phyloP scores from a whole-genome alignment of 1,140 invertebrate genomes.

The Hetaerina americana region DNA sequence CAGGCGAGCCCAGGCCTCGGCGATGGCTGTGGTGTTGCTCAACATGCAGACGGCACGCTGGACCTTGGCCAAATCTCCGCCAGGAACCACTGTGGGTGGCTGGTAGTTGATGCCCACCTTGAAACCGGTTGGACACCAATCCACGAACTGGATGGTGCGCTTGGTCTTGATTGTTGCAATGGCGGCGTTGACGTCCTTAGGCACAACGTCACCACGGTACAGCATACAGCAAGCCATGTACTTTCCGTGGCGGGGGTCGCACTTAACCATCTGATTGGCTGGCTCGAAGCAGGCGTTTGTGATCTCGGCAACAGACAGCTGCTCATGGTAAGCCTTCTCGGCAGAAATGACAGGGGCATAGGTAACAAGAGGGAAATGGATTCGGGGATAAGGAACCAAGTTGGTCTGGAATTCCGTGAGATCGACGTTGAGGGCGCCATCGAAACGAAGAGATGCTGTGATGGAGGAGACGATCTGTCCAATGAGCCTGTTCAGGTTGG shows the following conservation, averaged over 20 bases:
- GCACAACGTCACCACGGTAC: conserved; percentile 35
- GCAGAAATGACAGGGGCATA: conserved; percentile 47
- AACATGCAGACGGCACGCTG: conserved; percentile 58
- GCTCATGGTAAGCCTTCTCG: conserved; percentile 41
- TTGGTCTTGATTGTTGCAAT: conserved; percentile 44
- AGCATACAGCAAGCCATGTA: conserved; percentile 47
- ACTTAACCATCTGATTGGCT: conserved; percentile 37
- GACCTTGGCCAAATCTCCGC: conserved; percentile 42
- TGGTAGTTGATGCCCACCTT: conserved; percentile 76
- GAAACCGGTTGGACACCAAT: conserved; percentile 58
- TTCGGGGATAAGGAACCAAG: conserved; percentile 39
- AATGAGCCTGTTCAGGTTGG: conserved; percentile 45
- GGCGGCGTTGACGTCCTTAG: conserved; percentile 39
- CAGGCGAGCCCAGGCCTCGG: conserved; percentile 68
- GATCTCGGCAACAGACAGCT: conserved; percentile 31
- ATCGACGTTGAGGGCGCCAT: conserved; percentile 57
- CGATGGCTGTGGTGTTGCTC: conserved; percentile 73
- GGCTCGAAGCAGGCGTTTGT: conserved; percentile 35
- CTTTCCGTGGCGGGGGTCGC: conserved; percentile 24
- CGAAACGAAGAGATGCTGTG: conserved; percentile 44
- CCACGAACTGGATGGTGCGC: conserved; percentile 44
- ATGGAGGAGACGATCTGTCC: conserved; percentile 46
- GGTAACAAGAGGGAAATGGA: conserved; percentile 41
- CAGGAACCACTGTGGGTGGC: conserved; percentile 56
- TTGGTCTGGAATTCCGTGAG: conserved; percentile 53